Percentiles rank a stretch among this genome's conserved stretches.
These are phyloP conservation scores for Andinoacara biseriatus DNA, from an alignment of 2,113 vertebrate genomes.

Conservation along the genomic window DNA sequence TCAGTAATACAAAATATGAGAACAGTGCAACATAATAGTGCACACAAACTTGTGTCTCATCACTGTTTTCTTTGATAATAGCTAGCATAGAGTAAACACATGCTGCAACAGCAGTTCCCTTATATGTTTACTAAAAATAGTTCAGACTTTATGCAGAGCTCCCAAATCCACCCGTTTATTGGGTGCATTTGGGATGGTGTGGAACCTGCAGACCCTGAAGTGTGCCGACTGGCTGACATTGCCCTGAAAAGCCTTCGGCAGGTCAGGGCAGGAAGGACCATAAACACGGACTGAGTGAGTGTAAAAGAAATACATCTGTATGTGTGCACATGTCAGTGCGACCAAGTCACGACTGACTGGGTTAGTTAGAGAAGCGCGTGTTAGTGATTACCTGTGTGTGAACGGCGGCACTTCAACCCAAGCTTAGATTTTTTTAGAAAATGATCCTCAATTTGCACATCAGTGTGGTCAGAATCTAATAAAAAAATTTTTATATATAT, in stretches of 20 bases:
- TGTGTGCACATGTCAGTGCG: conserved; percentile 1
- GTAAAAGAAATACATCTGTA: conserved; percentile 5
- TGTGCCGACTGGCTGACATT: conserved; percentile 25
- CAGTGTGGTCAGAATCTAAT: too few species aligned
- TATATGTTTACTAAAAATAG: not conserved
- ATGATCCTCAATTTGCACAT: too few species aligned
- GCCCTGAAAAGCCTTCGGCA: conserved; percentile 38
- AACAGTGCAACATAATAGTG: not conserved
- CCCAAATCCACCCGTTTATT: not conserved
- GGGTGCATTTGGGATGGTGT: conserved; percentile 5
- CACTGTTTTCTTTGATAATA: not conserved
- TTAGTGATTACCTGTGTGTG: not conserved
- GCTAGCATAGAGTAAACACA: not conserved
- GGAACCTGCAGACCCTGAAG: conserved; percentile 18
- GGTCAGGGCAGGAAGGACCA: conserved; percentile 26
- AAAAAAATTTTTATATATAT: too few species aligned
- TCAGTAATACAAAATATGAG: not conserved
- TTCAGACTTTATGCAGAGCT: not conserved
- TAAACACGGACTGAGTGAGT: conserved; percentile 38
- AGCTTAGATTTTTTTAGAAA: too few species aligned
- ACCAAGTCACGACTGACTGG: not conserved
- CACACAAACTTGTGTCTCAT: not conserved
- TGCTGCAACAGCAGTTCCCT: not conserved
- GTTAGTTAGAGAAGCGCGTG: not conserved
- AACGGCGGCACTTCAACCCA: not conserved